Percentiles rank a stretch among this genome's conserved stretches.
phyloP scores from a whole-genome alignment of 2,797 vertebrate species.

The Stomatorhinus walkeri region DNA sequence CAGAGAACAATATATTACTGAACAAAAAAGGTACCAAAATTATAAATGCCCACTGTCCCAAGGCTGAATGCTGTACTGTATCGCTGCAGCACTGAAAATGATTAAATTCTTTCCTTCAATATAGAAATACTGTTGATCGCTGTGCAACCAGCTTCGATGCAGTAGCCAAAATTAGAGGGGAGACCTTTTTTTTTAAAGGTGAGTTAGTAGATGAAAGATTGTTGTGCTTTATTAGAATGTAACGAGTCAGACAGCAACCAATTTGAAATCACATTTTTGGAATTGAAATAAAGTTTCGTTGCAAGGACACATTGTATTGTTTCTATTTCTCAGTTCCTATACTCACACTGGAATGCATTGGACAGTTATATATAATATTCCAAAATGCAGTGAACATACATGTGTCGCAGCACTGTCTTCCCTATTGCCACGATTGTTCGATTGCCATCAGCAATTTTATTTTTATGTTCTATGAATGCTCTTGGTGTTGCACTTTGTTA shows the following conservation, averaged over 20 bases:
- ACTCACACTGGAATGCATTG: background rate
- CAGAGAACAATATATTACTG: conserved; percentile 29
- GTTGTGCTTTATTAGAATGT: background rate
- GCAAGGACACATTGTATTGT: background rate
- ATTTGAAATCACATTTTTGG: background rate
- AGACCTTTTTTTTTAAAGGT: conserved; percentile 72
- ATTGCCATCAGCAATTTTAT: background rate
- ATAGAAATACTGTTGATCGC: conserved; percentile 47
- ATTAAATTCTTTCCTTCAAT: background rate
- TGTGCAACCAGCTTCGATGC: conserved; percentile 62
- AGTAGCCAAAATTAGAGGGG: conserved; percentile 60
- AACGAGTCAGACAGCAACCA: background rate
- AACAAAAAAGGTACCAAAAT: conserved; percentile 36
- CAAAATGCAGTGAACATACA: background rate
- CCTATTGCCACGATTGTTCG: background rate
- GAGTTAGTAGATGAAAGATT: conserved; percentile 17
- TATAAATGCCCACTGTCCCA: background rate
- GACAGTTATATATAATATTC: background rate
- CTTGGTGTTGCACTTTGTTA: background rate
- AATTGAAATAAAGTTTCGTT: background rate
- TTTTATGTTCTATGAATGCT: background rate
- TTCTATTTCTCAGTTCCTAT: background rate
- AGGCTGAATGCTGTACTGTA: background rate
- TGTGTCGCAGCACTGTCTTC: background rate
- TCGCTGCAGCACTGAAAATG: background rate